Evolutionary conservation across 2,113 vertebrate genomes (phyloP).

Genomic region (Sylvietta virens): DNA sequence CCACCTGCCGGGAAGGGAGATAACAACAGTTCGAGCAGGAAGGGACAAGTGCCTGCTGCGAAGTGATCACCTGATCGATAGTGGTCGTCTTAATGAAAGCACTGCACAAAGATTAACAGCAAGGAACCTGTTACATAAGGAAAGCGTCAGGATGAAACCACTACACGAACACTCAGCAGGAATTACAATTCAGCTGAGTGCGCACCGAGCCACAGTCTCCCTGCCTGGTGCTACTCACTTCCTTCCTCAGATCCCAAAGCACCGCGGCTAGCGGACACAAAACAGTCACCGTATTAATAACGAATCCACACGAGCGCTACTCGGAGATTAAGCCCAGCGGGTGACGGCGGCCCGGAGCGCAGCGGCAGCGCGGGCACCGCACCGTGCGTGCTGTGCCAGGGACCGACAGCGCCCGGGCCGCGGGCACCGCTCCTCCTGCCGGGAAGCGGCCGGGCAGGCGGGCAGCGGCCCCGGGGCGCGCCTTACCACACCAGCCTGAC

Average conservation of each 20-base stretch:
- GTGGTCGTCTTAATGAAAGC: rapidly evolving
- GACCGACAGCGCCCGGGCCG: neutral
- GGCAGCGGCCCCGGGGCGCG: neutral
- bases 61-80: rapidly evolving
- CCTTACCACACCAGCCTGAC: constrained; percentile 84
- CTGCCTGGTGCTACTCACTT: rapidly evolving
- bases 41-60: neutral
- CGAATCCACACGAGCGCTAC: rapidly evolving
- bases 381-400: rapidly evolving
- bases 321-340: rapidly evolving
- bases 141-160: rapidly evolving
- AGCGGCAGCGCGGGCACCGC: neutral
- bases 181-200: rapidly evolving
- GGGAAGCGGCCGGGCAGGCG: neutral
- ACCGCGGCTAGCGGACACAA: rapidly evolving
- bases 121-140: neutral
- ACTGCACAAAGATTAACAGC: rapidly evolving
- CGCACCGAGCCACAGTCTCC: neutral
- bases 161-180: rapidly evolving
- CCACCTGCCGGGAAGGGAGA: constrained; percentile 76
- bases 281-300: rapidly evolving
- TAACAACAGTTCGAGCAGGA: rapidly evolving
- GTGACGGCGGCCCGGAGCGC: rapidly evolving
- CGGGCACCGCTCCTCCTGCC: neutral
- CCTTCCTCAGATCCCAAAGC: rapidly evolving